Conservation (phyloP, 2,797 vertebrate species). For the Adelosebastes latens region DNA sequence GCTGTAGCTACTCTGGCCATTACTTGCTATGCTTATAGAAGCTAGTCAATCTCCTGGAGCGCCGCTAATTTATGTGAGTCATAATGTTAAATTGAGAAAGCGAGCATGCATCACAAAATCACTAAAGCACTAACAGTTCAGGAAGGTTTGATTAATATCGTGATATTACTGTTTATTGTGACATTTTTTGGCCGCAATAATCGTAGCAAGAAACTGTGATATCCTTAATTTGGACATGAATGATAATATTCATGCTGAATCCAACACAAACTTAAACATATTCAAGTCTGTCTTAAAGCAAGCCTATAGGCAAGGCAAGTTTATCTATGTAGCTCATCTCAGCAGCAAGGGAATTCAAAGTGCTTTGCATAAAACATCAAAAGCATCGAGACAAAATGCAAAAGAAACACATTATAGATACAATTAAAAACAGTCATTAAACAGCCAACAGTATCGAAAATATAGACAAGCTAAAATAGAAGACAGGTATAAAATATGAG, state of each 20-base stretch:
- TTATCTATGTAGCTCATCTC: background rate
- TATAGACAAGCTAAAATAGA: no score
- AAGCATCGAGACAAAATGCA: no score
- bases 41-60: no score
- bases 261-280: background rate
- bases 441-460: no score
- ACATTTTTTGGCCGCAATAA: background rate
- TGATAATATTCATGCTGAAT: background rate
- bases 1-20: no score
- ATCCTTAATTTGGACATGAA: background rate
- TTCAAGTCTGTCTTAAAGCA: background rate
- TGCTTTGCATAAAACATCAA: background rate
- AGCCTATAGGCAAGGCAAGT: background rate
- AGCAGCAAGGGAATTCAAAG: background rate
- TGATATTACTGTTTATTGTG: background rate
- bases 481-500: no score
- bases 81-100: background rate
- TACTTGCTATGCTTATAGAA: no score
- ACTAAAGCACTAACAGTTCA: background rate
- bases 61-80: background rate
- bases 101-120: no score
- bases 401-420: no score
- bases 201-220: background rate
- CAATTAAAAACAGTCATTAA: no score
- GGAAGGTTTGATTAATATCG: background rate